Base-by-base conservation (phyloP, 1,140 invertebrate species). In the Ooceraea biroi region DNA sequence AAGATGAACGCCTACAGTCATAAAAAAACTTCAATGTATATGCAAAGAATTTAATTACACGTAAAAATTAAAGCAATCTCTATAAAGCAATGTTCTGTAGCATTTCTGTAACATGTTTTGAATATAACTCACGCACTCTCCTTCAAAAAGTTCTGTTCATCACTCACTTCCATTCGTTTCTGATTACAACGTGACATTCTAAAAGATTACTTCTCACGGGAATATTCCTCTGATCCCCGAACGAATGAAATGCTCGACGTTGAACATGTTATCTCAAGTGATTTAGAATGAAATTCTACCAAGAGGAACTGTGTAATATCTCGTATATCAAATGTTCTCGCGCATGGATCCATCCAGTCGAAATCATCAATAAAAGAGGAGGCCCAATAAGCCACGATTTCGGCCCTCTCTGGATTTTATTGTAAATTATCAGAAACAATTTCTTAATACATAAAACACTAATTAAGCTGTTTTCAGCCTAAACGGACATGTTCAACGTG, bases 321-420 rank as follows among this genome's bases (percentile, higher is more conserved):
- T 12, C 73, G 12, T 41, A 27, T 65, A 52, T 66, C 27, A 19
- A 25, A 17, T 8, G 14, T 4, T 50, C 36, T 36, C 36, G 7
- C 7, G 36, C 44, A 17, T 7, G 8, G 5, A 7, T 5, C 5
- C 3, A 27, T 27, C 14, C 5, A 41, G 25, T 3, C 2, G n/a
- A n/a, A 44, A 74, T 61, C 41, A 76, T 76, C 73, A 58, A 76
- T 76, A 65, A 65, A 17, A n/a, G n/a, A n/a, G n/a, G n/a, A n/a
- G n/a, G n/a, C n/a, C n/a, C n/a, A n/a, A n/a, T n/a, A n/a, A n/a
- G n/a, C n/a, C n/a, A n/a, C n/a, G n/a, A n/a, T n/a, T n/a, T n/a
- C n/a, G n/a, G n/a, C n/a, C n/a, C n/a, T n/a, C n/a, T n/a, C n/a
- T n/a, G n/a, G n/a, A n/a, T n/a, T n/a, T n/a, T n/a, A n/a, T n/a